phyloP scores from a whole-genome alignment of 2,113 vertebrate species.

The Sebastes schlegelii region DNA sequence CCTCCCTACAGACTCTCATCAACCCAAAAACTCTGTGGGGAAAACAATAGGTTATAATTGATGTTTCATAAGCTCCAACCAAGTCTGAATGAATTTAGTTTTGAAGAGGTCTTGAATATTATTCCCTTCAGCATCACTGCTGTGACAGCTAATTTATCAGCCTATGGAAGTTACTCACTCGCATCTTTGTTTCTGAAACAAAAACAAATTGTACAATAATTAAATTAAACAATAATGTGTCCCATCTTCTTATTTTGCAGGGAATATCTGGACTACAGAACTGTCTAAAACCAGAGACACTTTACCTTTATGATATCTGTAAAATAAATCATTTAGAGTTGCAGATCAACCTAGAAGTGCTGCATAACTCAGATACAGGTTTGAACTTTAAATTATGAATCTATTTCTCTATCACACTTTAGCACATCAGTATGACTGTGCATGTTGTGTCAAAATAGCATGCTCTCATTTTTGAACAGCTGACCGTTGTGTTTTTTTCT shows the following conservation, averaged over 20 bases:
- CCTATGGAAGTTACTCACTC: slow-evolving; percentile 20
- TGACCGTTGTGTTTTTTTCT: background rate
- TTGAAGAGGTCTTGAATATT: background rate
- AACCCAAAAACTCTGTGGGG: background rate
- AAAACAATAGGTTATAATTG: background rate
- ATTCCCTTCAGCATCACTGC: background rate
- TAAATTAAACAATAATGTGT: background rate
- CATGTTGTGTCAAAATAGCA: no score
- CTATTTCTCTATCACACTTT: no score
- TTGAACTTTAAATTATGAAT: background rate
- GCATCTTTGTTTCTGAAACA: background rate
- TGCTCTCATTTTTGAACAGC: background rate
- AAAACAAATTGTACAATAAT: no score
- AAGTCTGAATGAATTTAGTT: background rate
- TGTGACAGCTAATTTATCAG: background rate
- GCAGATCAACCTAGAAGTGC: slow-evolving; percentile 81
- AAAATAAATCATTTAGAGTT: slow-evolving; percentile 84
- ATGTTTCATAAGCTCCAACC: slow-evolving; percentile 13
- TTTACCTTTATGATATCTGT: slow-evolving; percentile 88
- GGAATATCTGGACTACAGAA: slow-evolving; percentile 84
- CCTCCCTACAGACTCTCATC: slow-evolving; percentile 1
- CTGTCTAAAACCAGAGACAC: slow-evolving; percentile 84
- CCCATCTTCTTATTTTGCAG: slow-evolving; percentile 62
- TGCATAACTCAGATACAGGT: slow-evolving; percentile 85
- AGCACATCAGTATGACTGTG: no score